Evolutionary conservation across 2,113 vertebrate species (phyloP).

Genomic region (Channa maculata): DNA sequence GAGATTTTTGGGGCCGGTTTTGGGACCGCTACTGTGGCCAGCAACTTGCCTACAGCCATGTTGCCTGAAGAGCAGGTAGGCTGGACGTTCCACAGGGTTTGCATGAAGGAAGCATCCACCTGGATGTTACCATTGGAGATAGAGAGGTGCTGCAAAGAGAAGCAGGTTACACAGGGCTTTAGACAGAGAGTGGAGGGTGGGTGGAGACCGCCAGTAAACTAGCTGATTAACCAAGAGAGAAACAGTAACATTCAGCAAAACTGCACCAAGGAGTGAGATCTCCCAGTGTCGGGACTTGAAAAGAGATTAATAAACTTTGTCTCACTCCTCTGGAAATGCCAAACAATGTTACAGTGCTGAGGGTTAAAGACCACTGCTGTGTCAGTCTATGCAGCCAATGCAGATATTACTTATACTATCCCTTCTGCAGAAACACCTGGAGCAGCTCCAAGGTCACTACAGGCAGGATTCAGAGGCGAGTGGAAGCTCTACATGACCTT

Average conservation of each 20-base stretch:
- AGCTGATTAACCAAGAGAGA: neutral
- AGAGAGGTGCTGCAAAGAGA: conserved; percentile 90
- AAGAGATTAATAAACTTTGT: conserved; percentile 23
- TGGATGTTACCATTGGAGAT: conserved; percentile 90
- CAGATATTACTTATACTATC: conserved; percentile 30
- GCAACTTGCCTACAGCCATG: conserved; percentile 89
- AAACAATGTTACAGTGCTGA: neutral
- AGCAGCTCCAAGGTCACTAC: conserved; percentile 17
- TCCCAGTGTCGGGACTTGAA: conserved; percentile 26
- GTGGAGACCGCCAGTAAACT: neutral
- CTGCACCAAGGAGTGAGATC: neutral
- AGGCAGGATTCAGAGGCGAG: conserved; percentile 8
- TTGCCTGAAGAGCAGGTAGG: conserved; percentile 93
- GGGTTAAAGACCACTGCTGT: conserved; percentile 27
- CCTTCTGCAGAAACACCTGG: conserved; percentile 29
- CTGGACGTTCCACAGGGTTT: conserved; percentile 97
- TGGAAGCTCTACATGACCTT: neutral
- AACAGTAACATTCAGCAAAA: conserved; percentile 14
- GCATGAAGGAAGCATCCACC: conserved; percentile 98
- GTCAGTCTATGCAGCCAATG: conserved; percentile 20
- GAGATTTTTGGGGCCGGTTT: neutral
- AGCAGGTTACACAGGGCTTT: neutral
- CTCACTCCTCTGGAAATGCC: conserved; percentile 28
- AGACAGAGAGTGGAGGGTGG: neutral
- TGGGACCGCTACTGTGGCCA: neutral